phyloP scores from a whole-genome alignment of 2,113 vertebrate species.

The Microtus ochrogaster region DNA sequence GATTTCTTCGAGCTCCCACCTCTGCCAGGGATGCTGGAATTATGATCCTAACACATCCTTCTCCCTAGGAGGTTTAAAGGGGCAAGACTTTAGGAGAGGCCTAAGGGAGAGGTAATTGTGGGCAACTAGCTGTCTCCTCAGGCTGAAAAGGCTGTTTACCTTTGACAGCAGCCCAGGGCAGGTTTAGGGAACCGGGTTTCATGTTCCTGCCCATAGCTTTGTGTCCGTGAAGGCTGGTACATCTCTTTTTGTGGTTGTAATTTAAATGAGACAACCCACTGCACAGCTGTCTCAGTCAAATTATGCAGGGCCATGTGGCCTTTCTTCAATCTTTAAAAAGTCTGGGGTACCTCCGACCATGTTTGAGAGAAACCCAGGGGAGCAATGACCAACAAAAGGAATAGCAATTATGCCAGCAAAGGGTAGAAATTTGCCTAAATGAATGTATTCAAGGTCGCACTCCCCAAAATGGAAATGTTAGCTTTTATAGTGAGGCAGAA shows the following conservation, averaged over 20 bases:
- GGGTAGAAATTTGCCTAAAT: slow-evolving; percentile 80
- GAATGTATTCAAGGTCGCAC: slow-evolving; percentile 75
- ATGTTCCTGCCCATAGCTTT: slow-evolving; percentile 65
- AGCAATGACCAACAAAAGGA: slow-evolving; percentile 79
- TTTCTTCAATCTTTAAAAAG: slow-evolving; percentile 70
- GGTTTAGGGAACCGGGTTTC: slow-evolving; percentile 26
- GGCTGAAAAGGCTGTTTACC: slow-evolving; percentile 43
- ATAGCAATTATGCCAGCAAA: slow-evolving; percentile 49
- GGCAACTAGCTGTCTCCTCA: slow-evolving; percentile 18
- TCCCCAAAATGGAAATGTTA: slow-evolving; percentile 74
- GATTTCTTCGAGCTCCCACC: slow-evolving; percentile 39
- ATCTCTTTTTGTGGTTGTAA: slow-evolving; percentile 62
- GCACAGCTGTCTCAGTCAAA: slow-evolving; percentile 72
- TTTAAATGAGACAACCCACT: slow-evolving; percentile 72
- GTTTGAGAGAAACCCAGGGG: slow-evolving; percentile 80
- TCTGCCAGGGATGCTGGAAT: slow-evolving; percentile 1
- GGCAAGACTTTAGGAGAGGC: not conserved
- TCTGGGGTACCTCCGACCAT: slow-evolving; percentile 67
- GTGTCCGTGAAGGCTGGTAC: slow-evolving; percentile 72
- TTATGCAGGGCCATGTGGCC: slow-evolving; percentile 50
- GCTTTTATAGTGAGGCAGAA: slow-evolving; percentile 65
- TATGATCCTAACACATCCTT: not conserved
- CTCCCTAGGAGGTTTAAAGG: slow-evolving; percentile 41
- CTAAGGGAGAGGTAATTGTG: slow-evolving; percentile 32
- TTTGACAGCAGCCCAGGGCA: slow-evolving; percentile 47